Evolutionary conservation across 2,113 vertebrate species (phyloP).

Genomic region (Labeo rohita): DNA sequence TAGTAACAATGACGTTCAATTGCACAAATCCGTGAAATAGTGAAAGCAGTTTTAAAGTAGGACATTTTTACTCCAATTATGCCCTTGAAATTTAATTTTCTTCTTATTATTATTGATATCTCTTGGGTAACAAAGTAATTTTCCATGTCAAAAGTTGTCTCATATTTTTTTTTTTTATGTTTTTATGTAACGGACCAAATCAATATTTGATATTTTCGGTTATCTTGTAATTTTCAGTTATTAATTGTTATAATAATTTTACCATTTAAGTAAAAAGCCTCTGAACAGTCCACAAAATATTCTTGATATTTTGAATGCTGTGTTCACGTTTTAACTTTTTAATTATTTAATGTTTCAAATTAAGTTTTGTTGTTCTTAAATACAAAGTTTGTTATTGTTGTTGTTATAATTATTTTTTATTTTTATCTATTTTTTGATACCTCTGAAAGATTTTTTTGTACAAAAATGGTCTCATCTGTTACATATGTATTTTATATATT

Average conservation of each 20-base stretch:
- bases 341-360: too few relatives aligned
- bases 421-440: too few relatives aligned
- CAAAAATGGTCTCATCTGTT: too few relatives aligned
- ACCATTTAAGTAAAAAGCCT: background rate
- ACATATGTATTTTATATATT: too few relatives aligned
- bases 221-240: background rate
- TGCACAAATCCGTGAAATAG: background rate
- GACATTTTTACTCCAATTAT: background rate
- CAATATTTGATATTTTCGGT: background rate
- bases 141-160: background rate
- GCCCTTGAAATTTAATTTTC: background rate
- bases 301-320: too few relatives aligned
- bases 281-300: too few relatives aligned
- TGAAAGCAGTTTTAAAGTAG: background rate
- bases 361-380: too few relatives aligned
- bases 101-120: background rate
- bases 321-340: too few relatives aligned
- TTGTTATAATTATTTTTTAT: too few relatives aligned
- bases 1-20: background rate
- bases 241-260: background rate
- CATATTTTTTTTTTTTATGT: background rate
- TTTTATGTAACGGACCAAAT: background rate
- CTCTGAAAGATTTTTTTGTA: too few relatives aligned
- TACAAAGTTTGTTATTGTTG: too few relatives aligned
- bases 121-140: background rate